Percentiles rank a stretch among this genome's conserved stretches.
These are phyloP conservation scores for Solenopsis invicta DNA, from an alignment of 1,140 invertebrate species.

Conservation along the genomic window DNA sequence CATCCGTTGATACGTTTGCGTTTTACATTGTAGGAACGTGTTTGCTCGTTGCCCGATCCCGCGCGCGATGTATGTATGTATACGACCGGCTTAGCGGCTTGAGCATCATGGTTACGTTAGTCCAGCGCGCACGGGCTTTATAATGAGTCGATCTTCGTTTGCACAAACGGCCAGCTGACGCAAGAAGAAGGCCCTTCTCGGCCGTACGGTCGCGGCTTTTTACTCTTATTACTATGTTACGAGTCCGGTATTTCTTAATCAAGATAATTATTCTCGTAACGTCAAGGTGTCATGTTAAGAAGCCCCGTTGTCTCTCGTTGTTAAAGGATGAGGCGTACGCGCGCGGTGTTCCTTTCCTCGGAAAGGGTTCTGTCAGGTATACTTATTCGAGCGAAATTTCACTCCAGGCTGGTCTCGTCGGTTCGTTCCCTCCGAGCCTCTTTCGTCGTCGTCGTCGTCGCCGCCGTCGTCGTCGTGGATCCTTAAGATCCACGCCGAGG, in stretches of 20 bases:
- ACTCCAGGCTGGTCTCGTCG: constrained; percentile 42
- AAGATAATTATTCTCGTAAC: constrained; percentile 65
- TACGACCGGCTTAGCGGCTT: constrained; percentile 46
- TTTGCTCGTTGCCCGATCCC: constrained; percentile 35
- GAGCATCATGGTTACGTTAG: constrained; percentile 48
- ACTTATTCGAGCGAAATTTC: constrained; percentile 74
- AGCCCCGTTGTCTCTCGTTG: constrained; percentile 57
- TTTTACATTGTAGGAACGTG: constrained; percentile 57
- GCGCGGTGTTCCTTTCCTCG: constrained; percentile 34
- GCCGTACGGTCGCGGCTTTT: constrained; percentile 33
- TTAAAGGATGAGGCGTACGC: constrained; percentile 56
- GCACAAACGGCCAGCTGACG: constrained; percentile 59
- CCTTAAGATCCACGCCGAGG: constrained; percentile 6
- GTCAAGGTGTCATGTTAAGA: constrained; percentile 63
- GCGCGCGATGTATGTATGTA: constrained; percentile 2
- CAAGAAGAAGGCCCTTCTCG: constrained; percentile 37
- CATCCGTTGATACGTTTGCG: constrained; percentile 54
- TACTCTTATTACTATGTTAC: constrained; percentile 64
- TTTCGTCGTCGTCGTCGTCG: background rate
- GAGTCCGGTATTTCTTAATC: constrained; percentile 67
- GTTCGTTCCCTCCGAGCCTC: constrained; percentile 5
- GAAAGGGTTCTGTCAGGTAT: constrained; percentile 57
- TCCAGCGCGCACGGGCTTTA: constrained; percentile 38
- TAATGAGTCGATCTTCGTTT: constrained; percentile 65
- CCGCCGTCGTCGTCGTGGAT: background rate